These are phyloP conservation scores for Melieria picta DNA, from an alignment of 2,888 invertebrate genomes.

Conservation along the genomic window DNA sequence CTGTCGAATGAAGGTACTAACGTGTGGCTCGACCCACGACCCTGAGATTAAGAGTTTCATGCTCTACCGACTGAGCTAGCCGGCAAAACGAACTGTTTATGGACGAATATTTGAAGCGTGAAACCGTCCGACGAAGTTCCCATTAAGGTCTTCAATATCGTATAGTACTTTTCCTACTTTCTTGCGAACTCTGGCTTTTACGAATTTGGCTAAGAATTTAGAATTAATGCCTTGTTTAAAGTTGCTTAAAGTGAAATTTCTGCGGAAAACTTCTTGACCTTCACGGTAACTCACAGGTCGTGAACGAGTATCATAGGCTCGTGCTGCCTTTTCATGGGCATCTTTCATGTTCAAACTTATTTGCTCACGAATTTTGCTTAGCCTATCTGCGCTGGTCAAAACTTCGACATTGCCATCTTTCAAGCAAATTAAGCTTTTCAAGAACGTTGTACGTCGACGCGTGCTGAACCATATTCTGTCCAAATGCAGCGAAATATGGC, in stretches of 20 bases:
- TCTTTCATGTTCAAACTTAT: not conserved
- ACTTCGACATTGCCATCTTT: conserved; percentile 2
- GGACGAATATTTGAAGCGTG: not conserved
- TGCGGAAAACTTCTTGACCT: not conserved
- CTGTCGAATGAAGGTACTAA: too few relatives aligned
- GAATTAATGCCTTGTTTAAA: not conserved
- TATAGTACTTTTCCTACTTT: not conserved
- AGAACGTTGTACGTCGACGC: conserved; percentile 25
- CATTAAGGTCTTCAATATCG: not conserved
- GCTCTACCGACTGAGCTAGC: not conserved
- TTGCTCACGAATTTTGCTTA: conserved; percentile 9
- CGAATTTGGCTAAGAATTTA: not conserved
- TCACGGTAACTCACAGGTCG: too few relatives aligned
- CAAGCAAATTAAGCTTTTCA: conserved; percentile 12
- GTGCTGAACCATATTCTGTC: conserved; percentile 31
- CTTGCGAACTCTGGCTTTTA: not conserved
- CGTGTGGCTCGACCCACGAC: too few relatives aligned
- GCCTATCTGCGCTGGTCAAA: not conserved
- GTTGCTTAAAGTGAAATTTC: not conserved
- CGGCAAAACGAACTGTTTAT: not conserved
- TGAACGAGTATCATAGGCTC: too few relatives aligned
- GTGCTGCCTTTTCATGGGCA: too few relatives aligned
- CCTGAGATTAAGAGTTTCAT: too few relatives aligned
- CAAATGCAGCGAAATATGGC: conserved; percentile 28
- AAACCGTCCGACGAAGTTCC: not conserved